phyloP scores from a whole-genome alignment of 2,113 vertebrate genomes.

The Tiliqua scincoides region DNA sequence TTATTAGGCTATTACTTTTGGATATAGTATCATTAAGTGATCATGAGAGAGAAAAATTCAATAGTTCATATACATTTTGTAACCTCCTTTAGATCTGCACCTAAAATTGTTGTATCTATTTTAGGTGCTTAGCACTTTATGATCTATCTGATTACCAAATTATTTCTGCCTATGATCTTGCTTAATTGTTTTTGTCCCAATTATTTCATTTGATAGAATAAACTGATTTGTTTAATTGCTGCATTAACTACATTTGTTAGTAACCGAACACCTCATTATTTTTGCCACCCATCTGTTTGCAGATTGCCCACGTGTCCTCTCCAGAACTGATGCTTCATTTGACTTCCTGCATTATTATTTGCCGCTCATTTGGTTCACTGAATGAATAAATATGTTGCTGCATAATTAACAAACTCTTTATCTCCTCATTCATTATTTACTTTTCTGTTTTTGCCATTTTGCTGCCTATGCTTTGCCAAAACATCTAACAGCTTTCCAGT shows the following conservation, averaged over 20 bases:
- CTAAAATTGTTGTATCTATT: not conserved
- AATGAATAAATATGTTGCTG: conserved; percentile 64
- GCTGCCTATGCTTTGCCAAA: conserved; percentile 66
- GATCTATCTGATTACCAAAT: conserved; percentile 41
- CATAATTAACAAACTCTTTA: conserved; percentile 69
- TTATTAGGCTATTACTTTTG: no score
- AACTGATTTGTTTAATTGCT: conserved; percentile 48
- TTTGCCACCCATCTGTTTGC: conserved; percentile 60
- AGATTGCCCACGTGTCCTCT: conserved; percentile 62
- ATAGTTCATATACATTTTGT: not conserved
- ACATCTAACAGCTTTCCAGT: conserved; percentile 62
- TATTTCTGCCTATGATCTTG: conserved; percentile 20
- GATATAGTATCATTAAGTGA: not conserved
- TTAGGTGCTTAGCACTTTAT: not conserved
- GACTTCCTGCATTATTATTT: conserved; percentile 69
- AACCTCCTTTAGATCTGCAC: conserved; percentile 10
- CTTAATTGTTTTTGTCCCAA: conserved; percentile 43
- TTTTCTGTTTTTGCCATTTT: conserved; percentile 62
- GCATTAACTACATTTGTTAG: conserved; percentile 38
- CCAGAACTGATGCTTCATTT: conserved; percentile 69
- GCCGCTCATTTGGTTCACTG: conserved; percentile 65
- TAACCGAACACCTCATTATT: conserved; percentile 32
- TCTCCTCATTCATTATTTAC: conserved; percentile 68
- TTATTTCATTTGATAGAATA: conserved; percentile 30
- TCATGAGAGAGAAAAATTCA: not conserved